Conservation (phyloP, 2,113 vertebrate genomes). For the Rafetus swinhoei region DNA sequence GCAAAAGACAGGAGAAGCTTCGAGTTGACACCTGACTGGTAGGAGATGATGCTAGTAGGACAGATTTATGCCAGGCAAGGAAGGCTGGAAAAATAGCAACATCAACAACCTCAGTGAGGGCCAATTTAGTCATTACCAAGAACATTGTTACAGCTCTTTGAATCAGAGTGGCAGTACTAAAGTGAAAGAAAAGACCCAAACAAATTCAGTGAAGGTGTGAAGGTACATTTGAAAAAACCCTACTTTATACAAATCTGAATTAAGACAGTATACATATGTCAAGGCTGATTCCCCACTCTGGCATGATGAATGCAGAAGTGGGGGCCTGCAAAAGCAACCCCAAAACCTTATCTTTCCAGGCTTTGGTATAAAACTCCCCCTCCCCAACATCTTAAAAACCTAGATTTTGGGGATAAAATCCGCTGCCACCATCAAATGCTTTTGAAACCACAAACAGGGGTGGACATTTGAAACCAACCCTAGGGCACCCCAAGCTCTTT, state of each 20-base stretch:
- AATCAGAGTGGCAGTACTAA: background rate
- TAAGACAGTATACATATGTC: no score
- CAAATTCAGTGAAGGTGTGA: background rate
- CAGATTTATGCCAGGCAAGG: background rate
- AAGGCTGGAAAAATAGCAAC: background rate
- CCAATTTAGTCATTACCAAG: background rate
- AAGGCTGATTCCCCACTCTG: no score
- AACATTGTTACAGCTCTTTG: background rate
- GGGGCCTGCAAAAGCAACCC: no score
- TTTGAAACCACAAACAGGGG: no score
- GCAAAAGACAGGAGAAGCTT: background rate
- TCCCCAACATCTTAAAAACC: no score
- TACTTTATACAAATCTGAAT: background rate
- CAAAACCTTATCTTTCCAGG: no score
- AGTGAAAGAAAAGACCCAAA: background rate
- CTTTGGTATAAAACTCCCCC: no score
- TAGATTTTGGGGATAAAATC: no score
- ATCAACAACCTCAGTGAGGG: background rate
- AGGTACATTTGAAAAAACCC: background rate
- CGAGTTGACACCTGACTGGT: background rate
- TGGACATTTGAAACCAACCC: no score
- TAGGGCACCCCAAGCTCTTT: no score
- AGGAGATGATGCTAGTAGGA: rapidly evolving
- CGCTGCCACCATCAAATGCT: no score
- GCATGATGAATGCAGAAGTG: no score